Percentiles rank a stretch among this genome's conserved stretches.
Conservation (phyloP, 2,888 invertebrate species). For the Monochamus alternatus region DNA sequence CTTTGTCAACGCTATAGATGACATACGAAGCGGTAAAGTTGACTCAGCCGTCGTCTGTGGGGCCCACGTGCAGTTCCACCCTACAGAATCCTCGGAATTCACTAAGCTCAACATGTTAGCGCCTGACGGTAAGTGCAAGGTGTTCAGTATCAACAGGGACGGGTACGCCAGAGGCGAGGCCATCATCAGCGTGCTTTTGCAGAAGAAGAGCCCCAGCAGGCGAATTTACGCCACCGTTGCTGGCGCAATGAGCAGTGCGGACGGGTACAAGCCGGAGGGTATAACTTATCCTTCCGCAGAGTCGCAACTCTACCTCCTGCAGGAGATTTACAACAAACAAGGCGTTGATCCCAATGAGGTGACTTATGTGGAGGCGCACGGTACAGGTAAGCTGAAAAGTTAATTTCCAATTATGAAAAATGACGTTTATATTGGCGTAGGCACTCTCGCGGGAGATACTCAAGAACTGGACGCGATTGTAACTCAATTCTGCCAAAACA, state of each 20-base stretch:
- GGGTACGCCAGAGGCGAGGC: constrained; percentile 89
- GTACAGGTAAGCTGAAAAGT: constrained; percentile 75
- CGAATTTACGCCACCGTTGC: constrained; percentile 71
- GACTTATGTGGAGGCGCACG: constrained; percentile 90
- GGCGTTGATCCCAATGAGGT: constrained; percentile 80
- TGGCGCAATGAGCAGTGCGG: constrained; percentile 62
- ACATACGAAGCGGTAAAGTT: constrained; percentile 45
- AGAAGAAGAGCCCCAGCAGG: constrained; percentile 74
- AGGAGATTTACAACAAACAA: constrained; percentile 79
- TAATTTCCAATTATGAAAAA: neutral
- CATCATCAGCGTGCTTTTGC: constrained; percentile 80
- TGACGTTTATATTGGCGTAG: constrained; percentile 61
- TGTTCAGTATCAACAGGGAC: constrained; percentile 88
- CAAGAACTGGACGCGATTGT: constrained; percentile 53
- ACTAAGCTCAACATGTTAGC: constrained; percentile 49
- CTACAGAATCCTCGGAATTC: constrained; percentile 54
- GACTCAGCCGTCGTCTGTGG: constrained; percentile 53
- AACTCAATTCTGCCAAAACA: constrained; percentile 49
- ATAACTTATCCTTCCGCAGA: constrained; percentile 67
- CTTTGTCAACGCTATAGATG: constrained; percentile 53
- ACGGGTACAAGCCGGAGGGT: constrained; percentile 66
- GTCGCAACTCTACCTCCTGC: constrained; percentile 76
- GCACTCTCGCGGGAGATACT: constrained; percentile 64
- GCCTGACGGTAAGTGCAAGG: constrained; percentile 72
- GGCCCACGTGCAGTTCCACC: constrained; percentile 52